These are phyloP conservation scores for Linnaemya tessellans DNA, from an alignment of 2,888 invertebrate species.

Conservation along the genomic window DNA sequence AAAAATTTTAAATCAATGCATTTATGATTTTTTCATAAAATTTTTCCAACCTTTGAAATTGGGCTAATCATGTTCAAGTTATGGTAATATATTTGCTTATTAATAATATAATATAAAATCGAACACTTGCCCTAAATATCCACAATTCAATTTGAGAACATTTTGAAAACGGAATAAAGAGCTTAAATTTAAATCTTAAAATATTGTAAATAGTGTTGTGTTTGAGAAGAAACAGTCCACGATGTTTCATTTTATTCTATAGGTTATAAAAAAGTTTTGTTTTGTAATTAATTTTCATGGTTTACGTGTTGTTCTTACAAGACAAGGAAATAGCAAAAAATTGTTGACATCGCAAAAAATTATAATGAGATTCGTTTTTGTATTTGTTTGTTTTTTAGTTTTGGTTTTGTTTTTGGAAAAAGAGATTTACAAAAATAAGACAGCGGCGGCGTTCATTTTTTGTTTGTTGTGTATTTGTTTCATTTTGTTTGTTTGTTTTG, in stretches of 20 bases:
- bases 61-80: too few species aligned
- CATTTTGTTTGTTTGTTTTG: slow-evolving; percentile 62
- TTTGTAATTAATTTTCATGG: slow-evolving; percentile 62
- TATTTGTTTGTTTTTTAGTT: slow-evolving; percentile 44
- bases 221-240: slow-evolving; percentile 5
- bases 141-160: too few species aligned
- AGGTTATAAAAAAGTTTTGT: slow-evolving; percentile 70
- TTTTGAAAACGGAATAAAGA: too few species aligned
- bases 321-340: slow-evolving; percentile 79
- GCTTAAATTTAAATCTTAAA: neutral
- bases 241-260: slow-evolving; percentile 30
- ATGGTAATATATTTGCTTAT: too few species aligned
- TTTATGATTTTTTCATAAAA: too few species aligned
- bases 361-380: slow-evolving; percentile 52
- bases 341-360: slow-evolving; percentile 82
- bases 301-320: slow-evolving; percentile 64
- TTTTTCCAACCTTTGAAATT: too few species aligned
- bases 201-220: slow-evolving; percentile 30
- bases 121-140: too few species aligned
- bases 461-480: slow-evolving; percentile 67
- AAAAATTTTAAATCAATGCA: too few species aligned
- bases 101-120: too few species aligned
- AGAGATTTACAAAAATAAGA: slow-evolving; percentile 74
- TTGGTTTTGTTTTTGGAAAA: slow-evolving; percentile 67
- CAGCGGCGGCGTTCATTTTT: slow-evolving; percentile 76